phyloP scores from a whole-genome alignment of 2,113 vertebrate species.

The Calyptommatus sinebrachiatus region DNA sequence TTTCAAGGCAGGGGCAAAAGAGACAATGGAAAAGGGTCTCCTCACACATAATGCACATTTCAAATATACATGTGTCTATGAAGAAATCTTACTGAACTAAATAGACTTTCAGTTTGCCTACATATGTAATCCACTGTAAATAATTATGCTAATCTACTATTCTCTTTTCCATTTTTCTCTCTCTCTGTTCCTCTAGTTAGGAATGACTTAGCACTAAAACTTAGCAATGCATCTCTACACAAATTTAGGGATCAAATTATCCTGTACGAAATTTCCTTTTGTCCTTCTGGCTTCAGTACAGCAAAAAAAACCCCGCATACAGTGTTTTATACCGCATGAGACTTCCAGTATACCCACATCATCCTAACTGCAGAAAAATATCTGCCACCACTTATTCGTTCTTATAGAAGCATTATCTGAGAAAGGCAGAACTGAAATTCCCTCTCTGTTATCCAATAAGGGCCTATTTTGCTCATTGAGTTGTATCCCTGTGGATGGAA shows the following conservation, averaged over 20 bases:
- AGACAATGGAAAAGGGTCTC: too few relatives aligned
- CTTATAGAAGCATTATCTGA: neutral
- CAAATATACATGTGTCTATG: too few relatives aligned
- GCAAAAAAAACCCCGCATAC: neutral
- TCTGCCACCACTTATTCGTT: neutral
- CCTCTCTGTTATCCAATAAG: neutral
- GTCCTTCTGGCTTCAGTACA: too few relatives aligned
- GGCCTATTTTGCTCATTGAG: neutral
- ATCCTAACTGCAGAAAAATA: neutral
- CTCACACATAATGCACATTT: too few relatives aligned
- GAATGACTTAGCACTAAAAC: neutral
- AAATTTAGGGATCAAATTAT: neutral
- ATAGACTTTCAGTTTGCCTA: neutral
- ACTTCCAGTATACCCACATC: neutral
- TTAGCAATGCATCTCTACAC: too few relatives aligned
- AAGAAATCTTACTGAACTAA: neutral
- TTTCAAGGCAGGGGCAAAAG: too few relatives aligned
- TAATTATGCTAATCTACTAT: neutral
- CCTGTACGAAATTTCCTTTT: neutral
- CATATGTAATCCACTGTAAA: neutral
- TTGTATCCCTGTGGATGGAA: too few relatives aligned
- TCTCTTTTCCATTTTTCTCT: neutral
- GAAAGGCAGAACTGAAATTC: neutral
- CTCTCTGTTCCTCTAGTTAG: neutral
- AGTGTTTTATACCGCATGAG: neutral